These are phyloP conservation scores for Himalopsyche anomala DNA, from an alignment of 2,888 invertebrate genomes.

Conservation along the genomic window DNA sequence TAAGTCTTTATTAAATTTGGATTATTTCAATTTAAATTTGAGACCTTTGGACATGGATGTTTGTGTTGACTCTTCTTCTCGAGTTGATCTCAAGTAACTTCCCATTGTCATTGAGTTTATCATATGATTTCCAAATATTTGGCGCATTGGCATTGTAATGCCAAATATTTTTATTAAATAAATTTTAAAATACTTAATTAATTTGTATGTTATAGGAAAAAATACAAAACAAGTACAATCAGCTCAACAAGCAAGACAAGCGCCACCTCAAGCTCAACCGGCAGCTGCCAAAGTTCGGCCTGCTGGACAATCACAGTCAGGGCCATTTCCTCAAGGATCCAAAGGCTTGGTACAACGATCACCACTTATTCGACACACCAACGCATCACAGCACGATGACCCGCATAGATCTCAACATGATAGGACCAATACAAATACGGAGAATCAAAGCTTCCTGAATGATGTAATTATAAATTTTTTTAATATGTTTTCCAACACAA, in stretches of 20 bases:
- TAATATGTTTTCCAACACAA: slow-evolving; percentile 10
- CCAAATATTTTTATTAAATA: too few relatives aligned
- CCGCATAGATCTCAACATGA: slow-evolving; percentile 83
- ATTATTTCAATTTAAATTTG: too few relatives aligned
- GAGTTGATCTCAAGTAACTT: too few relatives aligned
- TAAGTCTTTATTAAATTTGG: too few relatives aligned
- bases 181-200: background rate
- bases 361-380: slow-evolving; percentile 89
- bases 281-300: slow-evolving; percentile 73
- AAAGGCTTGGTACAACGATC: slow-evolving; percentile 93
- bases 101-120: too few relatives aligned
- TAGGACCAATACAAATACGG: slow-evolving; percentile 86
- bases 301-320: slow-evolving; percentile 77
- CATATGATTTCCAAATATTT: too few relatives aligned
- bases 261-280: slow-evolving; percentile 69
- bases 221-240: slow-evolving; percentile 66
- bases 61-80: too few relatives aligned
- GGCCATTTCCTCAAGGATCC: slow-evolving; percentile 86
- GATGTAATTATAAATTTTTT: slow-evolving; percentile 79
- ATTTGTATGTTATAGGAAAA: slow-evolving; percentile 41
- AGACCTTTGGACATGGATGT: too few relatives aligned
- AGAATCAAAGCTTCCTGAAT: slow-evolving; percentile 95
- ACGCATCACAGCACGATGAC: slow-evolving; percentile 82
- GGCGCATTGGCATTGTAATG: too few relatives aligned
- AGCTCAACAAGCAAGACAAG: slow-evolving; percentile 68